Base-by-base conservation (phyloP, 1,140 invertebrate genomes). In the Zaprionus gabonicus region DNA sequence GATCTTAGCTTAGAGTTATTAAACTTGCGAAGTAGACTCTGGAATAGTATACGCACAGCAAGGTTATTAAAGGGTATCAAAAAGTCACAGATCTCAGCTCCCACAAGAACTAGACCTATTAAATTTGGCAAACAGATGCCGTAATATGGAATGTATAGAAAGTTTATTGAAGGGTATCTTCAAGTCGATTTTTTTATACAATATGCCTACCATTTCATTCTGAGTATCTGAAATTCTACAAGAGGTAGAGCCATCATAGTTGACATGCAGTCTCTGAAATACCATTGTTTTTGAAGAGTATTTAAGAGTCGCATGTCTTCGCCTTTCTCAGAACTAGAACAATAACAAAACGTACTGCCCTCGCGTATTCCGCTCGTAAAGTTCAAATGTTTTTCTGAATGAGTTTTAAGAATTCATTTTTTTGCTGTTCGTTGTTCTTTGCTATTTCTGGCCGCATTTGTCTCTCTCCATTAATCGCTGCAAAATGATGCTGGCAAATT, bases 401-500 rank as follows among this genome's bases (percentile, higher is more conserved):
- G 79, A 27, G 36, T 74, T 78, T 83, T 46, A 46, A 46, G 41
- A 57, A 69, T 51, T 53, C 38, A 27, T 38, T 62, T 73, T 73
- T 80, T 71, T 57, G 12, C 23, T 31, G 51, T n/a, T 17, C 41
- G 41, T 70, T 71, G 69, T 63, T 76, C 64, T 81, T 81, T 75
- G 58, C 59, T 58, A 65, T 76, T 83, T 71, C 60, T 70, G 49
- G 58, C 67, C 65, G 31, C 51, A 49, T 77, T 77, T 57, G 44
- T 23, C 46, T 58, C 46, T 66, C 66, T 64, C 49, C 53, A 81
- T 82, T 80, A 87, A 86, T 87, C 68, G 82, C 80, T 77, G 70
- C 77, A 80, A 86, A 87, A 78, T 87, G 80, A 88, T 88, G 76
- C 71, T 78, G 73, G 77, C 84, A 83, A 72, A 58, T 78, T 68